These are phyloP conservation scores for Rosalia funebris DNA, from an alignment of 2,888 invertebrate genomes.

Conservation along the genomic window DNA sequence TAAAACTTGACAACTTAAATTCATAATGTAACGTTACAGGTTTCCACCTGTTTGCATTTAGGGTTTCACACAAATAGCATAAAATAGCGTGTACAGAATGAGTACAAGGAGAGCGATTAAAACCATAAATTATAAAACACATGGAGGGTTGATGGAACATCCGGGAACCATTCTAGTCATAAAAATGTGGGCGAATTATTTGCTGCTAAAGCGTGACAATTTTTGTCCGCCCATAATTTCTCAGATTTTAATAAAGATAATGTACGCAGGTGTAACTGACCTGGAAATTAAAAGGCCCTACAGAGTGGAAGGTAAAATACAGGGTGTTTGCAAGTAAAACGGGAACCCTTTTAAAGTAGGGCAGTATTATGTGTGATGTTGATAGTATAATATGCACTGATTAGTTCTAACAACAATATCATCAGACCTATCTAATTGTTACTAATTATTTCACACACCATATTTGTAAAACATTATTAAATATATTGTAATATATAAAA, in stretches of 20 bases:
- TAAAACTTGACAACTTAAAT: constrained; percentile 41
- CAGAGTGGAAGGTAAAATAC: background rate
- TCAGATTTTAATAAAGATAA: constrained; percentile 15
- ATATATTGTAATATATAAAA: too few relatives aligned
- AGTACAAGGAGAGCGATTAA: constrained; percentile 8
- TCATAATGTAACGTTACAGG: constrained; percentile 30
- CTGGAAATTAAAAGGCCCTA: constrained; percentile 4
- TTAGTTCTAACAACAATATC: too few relatives aligned
- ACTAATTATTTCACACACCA: too few relatives aligned
- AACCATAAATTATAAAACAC: constrained; percentile 8
- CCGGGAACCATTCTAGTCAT: background rate
- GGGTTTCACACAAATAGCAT: constrained; percentile 30
- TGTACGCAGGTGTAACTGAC: constrained; percentile 1
- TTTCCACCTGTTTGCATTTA: constrained; percentile 39
- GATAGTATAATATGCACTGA: too few relatives aligned
- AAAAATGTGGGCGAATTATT: constrained; percentile 9
- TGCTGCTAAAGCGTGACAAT: constrained; percentile 6
- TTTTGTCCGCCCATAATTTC: constrained; percentile 3
- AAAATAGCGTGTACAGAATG: constrained; percentile 25
- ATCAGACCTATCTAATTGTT: too few relatives aligned
- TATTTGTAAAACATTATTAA: too few relatives aligned
- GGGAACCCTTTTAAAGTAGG: too few relatives aligned
- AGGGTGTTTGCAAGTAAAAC: background rate
- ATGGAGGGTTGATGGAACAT: constrained; percentile 1
- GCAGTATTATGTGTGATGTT: too few relatives aligned